A percentile compares a stretch with the other conserved stretches of the same genome.
phyloP scores from a whole-genome alignment of 2,113 vertebrate genomes.

The Hippoglossus stenolepis region DNA sequence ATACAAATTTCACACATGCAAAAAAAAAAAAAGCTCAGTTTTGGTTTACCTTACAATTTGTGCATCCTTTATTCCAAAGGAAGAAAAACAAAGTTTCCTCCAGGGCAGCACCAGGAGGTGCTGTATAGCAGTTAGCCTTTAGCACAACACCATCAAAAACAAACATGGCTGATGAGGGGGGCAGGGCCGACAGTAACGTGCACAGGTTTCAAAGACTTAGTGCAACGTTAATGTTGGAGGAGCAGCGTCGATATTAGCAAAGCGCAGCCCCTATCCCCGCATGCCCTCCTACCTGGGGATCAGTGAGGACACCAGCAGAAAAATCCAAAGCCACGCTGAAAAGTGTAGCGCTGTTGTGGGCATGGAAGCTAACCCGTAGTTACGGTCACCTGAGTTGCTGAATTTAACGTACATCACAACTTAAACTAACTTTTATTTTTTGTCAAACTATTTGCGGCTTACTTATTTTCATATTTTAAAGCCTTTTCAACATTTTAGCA shows the following conservation, averaged over 20 bases:
- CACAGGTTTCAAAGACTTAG: constrained; percentile 58
- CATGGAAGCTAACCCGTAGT: constrained; percentile 6
- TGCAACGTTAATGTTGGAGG: constrained; percentile 62
- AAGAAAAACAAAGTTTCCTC: constrained; percentile 67
- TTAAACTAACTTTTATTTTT: constrained; percentile 15
- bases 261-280: constrained; percentile 29
- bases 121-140: constrained; percentile 81
- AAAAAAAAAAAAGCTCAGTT: neutral
- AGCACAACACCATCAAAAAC: constrained; percentile 76
- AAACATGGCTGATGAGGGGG: constrained; percentile 79
- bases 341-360: constrained; percentile 34
- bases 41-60: constrained; percentile 68
- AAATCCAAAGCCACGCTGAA: constrained; percentile 52
- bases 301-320: constrained; percentile 50
- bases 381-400: constrained; percentile 13
- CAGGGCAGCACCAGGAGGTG: constrained; percentile 81
- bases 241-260: constrained; percentile 64
- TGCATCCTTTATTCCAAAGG: constrained; percentile 56
- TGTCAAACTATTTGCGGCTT: neutral
- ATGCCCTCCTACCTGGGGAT: constrained; percentile 55
- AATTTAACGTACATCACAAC: constrained; percentile 17
- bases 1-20: constrained; percentile 31
- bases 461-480: constrained; percentile 5
- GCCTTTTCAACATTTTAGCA: neutral
- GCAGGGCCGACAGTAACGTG: constrained; percentile 53